Evolutionary conservation across 2,797 vertebrate genomes (phyloP), one percentile per base, ranked within the genome.

Genomic region (Rhinella marina): DNA sequence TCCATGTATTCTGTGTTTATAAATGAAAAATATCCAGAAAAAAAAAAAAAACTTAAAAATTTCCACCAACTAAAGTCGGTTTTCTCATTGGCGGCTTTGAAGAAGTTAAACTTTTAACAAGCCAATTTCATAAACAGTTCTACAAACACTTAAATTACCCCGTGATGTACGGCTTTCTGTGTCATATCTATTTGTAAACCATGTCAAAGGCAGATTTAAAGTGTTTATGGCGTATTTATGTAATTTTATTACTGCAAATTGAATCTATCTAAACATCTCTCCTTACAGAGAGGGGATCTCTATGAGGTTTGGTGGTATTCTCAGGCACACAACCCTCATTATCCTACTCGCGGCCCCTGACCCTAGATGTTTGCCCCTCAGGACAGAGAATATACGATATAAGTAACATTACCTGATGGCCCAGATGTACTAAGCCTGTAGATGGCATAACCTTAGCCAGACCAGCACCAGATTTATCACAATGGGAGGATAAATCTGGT

Each of bases 191-290:
- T 87, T 87, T 81, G 79, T 88, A 88, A 88, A 88, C 82, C 64
- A 79, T 84, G 81, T 84, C 86, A 76, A 70, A 78, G 73, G 29
- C 86, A 83, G 73, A 88, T 88, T 83, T 78, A 68, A 14, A 83
- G 68, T 76, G 86, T 84, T 88, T 84, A 76, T 77, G 19, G 61
- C 86, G 21, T 78, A 88, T 88, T 83, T 88, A 84, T 84, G 82
- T 59, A 41, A 70, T 78, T 87, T 88, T 88, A 88, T 84, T 88
- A 82, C 61, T n/a, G 81, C 59, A 83, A 84, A 83, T 84, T 78
- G 81, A 75, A 83, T 88, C 61, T 78, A 88, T 83, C 48, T 88
- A 83, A 88, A 77, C 86, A 84, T 68, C 59, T 64, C 25, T 16
- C 72, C 29, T 32, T 41, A 77, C 41, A 48, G 54, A 56, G 48